Evolutionary conservation across 2,888 invertebrate genomes (phyloP).

Genomic region (Diadromus collaris): DNA sequence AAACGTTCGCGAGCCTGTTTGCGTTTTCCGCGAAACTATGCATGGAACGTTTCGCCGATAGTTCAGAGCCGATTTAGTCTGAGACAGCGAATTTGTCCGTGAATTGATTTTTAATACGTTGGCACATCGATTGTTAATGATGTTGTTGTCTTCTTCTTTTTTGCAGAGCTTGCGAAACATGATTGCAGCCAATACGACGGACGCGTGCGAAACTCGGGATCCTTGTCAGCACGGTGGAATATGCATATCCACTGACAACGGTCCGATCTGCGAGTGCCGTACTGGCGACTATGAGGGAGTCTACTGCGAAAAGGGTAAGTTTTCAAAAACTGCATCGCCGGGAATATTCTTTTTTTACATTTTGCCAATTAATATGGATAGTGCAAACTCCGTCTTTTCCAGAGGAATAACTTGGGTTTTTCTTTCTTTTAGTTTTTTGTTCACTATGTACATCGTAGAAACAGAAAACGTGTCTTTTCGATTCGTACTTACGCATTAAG

Average conservation of each 20-base stretch:
- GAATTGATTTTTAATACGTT: too few species aligned
- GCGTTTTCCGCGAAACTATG: background rate
- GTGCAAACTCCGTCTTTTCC: background rate
- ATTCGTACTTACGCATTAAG: background rate
- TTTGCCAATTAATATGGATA: background rate
- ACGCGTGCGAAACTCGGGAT: constrained; percentile 93
- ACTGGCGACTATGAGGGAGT: constrained; percentile 96
- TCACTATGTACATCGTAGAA: background rate
- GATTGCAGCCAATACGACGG: constrained; percentile 85
- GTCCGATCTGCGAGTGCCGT: constrained; percentile 97
- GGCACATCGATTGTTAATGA: too few species aligned
- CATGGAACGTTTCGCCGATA: background rate
- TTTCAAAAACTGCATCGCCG: background rate
- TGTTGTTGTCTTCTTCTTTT: constrained; percentile 33
- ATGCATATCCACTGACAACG: constrained; percentile 97
- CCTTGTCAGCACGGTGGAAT: constrained; percentile 97
- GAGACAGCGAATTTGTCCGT: background rate
- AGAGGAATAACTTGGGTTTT: background rate
- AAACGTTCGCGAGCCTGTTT: constrained; percentile 6
- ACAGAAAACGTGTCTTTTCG: background rate
- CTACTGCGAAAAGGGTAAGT: constrained; percentile 95
- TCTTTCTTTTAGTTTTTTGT: too few species aligned
- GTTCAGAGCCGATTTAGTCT: background rate
- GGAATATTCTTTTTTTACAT: constrained; percentile 25
- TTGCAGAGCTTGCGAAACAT: constrained; percentile 80